A percentile compares a stretch with the other conserved stretches of the same genome.
Conservation (phyloP, 2,888 invertebrate genomes). For the Microctonus hyperodae region DNA sequence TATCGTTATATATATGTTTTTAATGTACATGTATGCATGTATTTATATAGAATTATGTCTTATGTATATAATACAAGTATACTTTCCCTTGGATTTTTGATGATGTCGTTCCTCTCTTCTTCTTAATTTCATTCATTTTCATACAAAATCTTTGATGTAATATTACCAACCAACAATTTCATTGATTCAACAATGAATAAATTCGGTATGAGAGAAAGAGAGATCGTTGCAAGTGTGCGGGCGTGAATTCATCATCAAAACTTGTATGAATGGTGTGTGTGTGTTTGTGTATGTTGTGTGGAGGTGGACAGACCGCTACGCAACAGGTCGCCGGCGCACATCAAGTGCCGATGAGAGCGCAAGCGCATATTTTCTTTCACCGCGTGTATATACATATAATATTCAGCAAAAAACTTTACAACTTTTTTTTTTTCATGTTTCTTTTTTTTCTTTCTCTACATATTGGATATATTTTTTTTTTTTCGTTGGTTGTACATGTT, state of each 20-base stretch:
- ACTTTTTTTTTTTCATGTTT: neutral
- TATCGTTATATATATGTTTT: constrained; percentile 22
- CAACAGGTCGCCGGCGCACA: constrained; percentile 27
- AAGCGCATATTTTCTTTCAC: constrained; percentile 1
- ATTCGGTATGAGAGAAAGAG: neutral
- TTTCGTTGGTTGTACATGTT: too few relatives aligned
- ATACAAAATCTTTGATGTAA: neutral
- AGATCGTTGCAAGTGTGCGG: neutral
- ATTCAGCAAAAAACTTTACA: neutral
- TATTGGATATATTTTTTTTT: neutral
- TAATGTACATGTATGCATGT: too few relatives aligned
- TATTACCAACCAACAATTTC: neutral
- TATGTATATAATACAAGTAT: constrained; percentile 28
- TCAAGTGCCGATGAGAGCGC: neutral
- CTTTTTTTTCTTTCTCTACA: neutral
- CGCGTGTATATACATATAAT: neutral
- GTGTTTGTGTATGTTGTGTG: neutral
- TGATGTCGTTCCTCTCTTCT: neutral
- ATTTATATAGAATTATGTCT: too few relatives aligned
- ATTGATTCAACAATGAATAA: neutral
- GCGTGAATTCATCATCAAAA: constrained; percentile 27
- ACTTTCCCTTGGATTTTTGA: neutral
- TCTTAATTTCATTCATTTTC: neutral
- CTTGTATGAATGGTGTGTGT: constrained; percentile 29
- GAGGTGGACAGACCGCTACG: constrained; percentile 24